phyloP scores from a whole-genome alignment of 2,113 vertebrate species.

The Brachirus orientalis region DNA sequence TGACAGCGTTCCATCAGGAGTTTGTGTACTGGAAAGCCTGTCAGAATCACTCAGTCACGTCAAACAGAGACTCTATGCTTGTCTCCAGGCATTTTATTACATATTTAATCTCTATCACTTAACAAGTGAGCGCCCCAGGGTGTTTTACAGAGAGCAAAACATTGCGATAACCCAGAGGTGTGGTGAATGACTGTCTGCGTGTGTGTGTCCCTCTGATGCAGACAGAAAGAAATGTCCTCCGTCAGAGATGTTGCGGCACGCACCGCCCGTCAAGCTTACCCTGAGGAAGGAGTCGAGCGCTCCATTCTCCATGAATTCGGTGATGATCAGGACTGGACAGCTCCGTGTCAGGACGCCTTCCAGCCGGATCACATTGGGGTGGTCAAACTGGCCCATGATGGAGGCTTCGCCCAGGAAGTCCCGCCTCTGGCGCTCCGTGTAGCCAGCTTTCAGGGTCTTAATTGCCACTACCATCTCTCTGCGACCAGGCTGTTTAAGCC shows the following conservation, averaged over 20 bases:
- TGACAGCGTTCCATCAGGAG: constrained; percentile 64
- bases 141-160: constrained; percentile 66
- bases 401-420: constrained; percentile 97
- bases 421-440: constrained; percentile 94
- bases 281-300: constrained; percentile 97
- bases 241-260: constrained; percentile 31
- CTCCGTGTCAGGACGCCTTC: constrained; percentile 98
- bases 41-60: constrained; percentile 73
- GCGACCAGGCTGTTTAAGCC: constrained; percentile 92
- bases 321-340: constrained; percentile 97
- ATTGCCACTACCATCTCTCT: constrained; percentile 96
- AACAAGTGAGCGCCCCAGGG: constrained; percentile 65
- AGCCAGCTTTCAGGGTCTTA: constrained; percentile 97
- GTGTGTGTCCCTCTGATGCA: constrained; percentile 49
- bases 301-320: constrained; percentile 99
- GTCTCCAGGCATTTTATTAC: constrained; percentile 68
- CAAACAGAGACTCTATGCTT: constrained; percentile 55
- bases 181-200: constrained; percentile 39
- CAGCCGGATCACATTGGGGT: constrained; percentile 97
- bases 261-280: constrained; percentile 80
- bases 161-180: constrained; percentile 66
- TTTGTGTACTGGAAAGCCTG: constrained; percentile 53
- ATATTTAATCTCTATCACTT: constrained; percentile 76
- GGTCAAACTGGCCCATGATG: constrained; percentile 99
- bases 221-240: constrained; percentile 53